Evolutionary conservation across 2,113 vertebrate species (phyloP).

Genomic region (Halcyon senegalensis): DNA sequence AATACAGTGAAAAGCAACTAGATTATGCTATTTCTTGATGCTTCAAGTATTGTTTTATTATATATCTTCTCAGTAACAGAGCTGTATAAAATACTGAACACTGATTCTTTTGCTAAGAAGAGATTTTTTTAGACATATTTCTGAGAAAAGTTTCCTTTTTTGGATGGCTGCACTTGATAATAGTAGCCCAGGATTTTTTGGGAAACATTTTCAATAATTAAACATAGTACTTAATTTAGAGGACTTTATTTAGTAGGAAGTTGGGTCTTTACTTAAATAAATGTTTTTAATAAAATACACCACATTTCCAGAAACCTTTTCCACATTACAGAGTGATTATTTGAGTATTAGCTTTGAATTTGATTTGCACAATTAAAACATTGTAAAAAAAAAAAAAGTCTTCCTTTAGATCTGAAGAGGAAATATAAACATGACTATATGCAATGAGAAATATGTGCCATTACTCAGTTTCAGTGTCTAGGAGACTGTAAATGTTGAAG

Average conservation of each 20-base stretch:
- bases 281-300: not conserved
- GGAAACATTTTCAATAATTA: not conserved
- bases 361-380: not conserved
- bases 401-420: not conserved
- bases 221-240: not conserved
- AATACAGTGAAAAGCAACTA: not conserved
- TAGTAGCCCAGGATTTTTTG: not conserved
- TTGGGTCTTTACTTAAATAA: not conserved
- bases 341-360: not conserved
- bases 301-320: not conserved
- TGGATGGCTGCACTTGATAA: not conserved
- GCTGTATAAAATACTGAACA: not conserved
- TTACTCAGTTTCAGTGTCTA: not conserved
- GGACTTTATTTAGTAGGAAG: not conserved
- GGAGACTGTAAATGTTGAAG: not conserved
- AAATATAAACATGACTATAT: not conserved
- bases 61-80: not conserved
- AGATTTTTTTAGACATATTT: not conserved
- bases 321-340: not conserved
- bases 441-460: fast-evolving
- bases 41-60: not conserved
- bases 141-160: not conserved
- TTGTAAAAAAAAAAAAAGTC: not conserved
- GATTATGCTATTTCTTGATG: not conserved
- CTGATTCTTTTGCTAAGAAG: not conserved